phyloP scores from a whole-genome alignment of 2,113 vertebrate genomes.

The Sphyrna mokarran region DNA sequence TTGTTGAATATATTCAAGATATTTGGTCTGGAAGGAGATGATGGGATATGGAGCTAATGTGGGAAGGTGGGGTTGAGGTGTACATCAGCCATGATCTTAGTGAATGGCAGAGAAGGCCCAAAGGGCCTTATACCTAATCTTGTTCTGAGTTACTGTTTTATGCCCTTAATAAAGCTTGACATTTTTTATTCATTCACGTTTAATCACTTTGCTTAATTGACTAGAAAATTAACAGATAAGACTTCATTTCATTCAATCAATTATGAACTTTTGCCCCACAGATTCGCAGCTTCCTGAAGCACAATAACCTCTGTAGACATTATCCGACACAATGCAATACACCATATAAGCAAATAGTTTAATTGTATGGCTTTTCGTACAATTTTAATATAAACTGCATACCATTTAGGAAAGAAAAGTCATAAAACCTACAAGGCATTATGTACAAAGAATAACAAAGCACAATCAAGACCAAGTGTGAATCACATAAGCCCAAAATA shows the following conservation, averaged over 20 bases:
- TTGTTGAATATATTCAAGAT: too few species aligned
- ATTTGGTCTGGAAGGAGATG: too few species aligned
- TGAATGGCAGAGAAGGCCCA: neutral
- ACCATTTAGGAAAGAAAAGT: neutral
- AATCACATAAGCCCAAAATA: neutral
- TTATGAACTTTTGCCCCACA: neutral
- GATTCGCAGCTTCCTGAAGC: neutral
- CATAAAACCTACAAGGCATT: neutral
- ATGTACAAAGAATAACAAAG: neutral
- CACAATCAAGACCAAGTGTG: neutral
- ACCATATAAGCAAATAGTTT: neutral
- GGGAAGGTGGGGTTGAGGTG: neutral
- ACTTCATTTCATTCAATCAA: neutral
- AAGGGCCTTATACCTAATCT: neutral
- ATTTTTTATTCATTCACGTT: neutral
- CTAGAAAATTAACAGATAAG: neutral
- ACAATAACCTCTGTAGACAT: neutral
- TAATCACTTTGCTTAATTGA: neutral
- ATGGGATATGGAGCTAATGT: too few species aligned
- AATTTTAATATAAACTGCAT: neutral
- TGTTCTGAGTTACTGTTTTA: neutral
- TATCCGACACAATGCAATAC: neutral
- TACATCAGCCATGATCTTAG: neutral
- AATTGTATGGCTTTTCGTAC: neutral
- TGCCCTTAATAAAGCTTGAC: neutral